Conservation (phyloP, 2,113 vertebrate genomes). For the Petroica traversi region DNA sequence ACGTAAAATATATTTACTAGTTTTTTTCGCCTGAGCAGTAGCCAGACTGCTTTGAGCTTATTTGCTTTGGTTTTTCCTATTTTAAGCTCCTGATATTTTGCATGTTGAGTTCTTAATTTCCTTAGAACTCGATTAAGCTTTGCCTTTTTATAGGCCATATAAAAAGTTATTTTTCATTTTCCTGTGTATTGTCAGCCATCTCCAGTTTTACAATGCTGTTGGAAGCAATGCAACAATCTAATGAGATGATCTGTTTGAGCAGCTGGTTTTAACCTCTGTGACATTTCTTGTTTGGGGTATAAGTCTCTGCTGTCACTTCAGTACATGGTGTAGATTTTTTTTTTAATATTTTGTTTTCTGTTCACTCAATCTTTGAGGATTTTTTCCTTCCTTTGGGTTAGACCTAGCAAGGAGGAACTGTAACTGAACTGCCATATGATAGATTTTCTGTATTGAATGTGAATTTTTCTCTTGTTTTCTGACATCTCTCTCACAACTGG, state of each 20-base stretch:
- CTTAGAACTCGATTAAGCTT: not conserved
- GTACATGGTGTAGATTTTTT: not conserved
- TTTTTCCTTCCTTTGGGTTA: not conserved
- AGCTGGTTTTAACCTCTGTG: conserved; percentile 64
- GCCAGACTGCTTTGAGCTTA: not conserved
- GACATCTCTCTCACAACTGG: not conserved
- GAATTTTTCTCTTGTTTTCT: not conserved
- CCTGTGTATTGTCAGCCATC: not conserved
- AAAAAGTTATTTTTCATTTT: not conserved
- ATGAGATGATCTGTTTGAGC: conserved; percentile 63
- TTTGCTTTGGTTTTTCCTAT: not conserved
- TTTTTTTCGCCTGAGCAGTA: not conserved
- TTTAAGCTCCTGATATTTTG: not conserved
- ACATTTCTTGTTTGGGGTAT: conserved; percentile 13
- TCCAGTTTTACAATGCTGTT: not conserved
- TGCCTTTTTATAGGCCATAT: not conserved
- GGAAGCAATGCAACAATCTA: conserved; percentile 43
- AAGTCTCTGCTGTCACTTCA: not conserved
- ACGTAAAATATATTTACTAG: not conserved
- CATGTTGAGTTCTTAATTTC: not conserved
- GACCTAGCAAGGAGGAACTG: not conserved
- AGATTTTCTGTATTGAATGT: not conserved
- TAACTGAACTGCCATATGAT: not conserved
- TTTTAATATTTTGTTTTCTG: not conserved
- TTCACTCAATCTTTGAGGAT: not conserved